A percentile compares a stretch with the other conserved stretches of the same genome.
These are phyloP conservation scores for Oedothorax gibbosus DNA, from an alignment of 1,140 invertebrate genomes.

Conservation along the genomic window DNA sequence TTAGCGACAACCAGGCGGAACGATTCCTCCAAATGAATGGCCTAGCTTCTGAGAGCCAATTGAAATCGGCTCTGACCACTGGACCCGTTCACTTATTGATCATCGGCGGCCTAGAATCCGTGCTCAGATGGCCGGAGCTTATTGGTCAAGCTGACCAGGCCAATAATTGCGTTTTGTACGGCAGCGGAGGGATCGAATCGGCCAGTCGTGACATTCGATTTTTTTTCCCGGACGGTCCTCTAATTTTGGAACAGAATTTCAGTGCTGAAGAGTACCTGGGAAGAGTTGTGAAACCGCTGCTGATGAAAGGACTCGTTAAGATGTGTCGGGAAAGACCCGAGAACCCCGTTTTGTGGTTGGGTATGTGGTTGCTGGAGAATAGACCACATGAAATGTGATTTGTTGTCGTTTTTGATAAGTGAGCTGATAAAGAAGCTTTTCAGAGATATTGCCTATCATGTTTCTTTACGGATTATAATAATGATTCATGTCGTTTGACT, in stretches of 20 bases:
- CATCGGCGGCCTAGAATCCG: slow-evolving; percentile 46
- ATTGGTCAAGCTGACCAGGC: slow-evolving; percentile 51
- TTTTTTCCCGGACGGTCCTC: slow-evolving; percentile 38
- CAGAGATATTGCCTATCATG: too few relatives aligned
- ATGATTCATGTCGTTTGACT: too few relatives aligned
- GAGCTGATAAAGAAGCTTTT: too few relatives aligned
- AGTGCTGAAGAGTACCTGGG: slow-evolving; percentile 36
- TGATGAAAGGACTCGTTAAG: slow-evolving; percentile 45
- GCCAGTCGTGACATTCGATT: slow-evolving; percentile 52
- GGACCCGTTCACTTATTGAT: slow-evolving; percentile 52
- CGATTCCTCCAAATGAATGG: slow-evolving; percentile 24
- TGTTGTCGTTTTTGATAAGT: too few relatives aligned
- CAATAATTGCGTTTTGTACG: slow-evolving; percentile 5
- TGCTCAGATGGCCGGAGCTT: slow-evolving; percentile 56
- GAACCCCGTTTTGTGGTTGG: slow-evolving; percentile 47
- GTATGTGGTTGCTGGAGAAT: slow-evolving; percentile 34
- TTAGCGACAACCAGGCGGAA: slow-evolving; percentile 35
- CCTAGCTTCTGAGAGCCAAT: slow-evolving; percentile 30
- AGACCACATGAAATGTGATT: slow-evolving; percentile 15
- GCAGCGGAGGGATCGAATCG: slow-evolving; percentile 11
- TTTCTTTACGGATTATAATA: too few relatives aligned
- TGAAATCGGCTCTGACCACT: slow-evolving; percentile 45
- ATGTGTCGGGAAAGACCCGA: slow-evolving; percentile 37
- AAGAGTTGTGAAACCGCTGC: slow-evolving; percentile 19
- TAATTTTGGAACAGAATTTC: too few relatives aligned